Evolutionary conservation across 2,113 vertebrate species (phyloP), one percentile per base, ranked within the genome.

Genomic region (Geococcyx californianus): DNA sequence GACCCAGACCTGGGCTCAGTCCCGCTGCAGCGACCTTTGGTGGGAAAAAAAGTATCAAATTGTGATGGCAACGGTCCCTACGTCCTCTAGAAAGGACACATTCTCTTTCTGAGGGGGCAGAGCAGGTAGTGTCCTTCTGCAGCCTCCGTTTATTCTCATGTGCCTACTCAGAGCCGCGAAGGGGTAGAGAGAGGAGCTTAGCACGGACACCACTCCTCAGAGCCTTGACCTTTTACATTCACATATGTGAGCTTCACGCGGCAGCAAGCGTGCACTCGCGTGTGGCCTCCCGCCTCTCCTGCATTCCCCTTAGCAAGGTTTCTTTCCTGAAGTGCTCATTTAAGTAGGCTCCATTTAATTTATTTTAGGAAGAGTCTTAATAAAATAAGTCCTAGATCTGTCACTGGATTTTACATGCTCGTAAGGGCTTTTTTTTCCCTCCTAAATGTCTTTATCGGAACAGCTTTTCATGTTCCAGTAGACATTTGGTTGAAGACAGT

Each of bases 401-500:
- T 97, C 95, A 96, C 96, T 92, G 95, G 97, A 97, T 97, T 97
- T 96, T 95, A 91, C 91, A 54, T 97, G 86, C 89, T 93, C 29
- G 10, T 79, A 95, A 95, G 97, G 96, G 84, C 0, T 1, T 73
- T 94, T 94, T 95, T 97, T 68, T 9, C 72, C 89, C 89, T 97
- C 95, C 92, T 97, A 92, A 97, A 97, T 97, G 93, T 98, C 96
- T 98, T 97, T 98, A 97, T 96, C 75, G 34, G 97, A 98, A 97
- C 97, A 98, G 98, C 97, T 98, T 98, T 98, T 97, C 95, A 0
- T 97, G 96, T 97, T 97, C 97, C 96, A 98, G 95, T 96, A 98
- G 97, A 98, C 97, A 98, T 98, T 98, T 98, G 98, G 98, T 96
- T 98, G 97, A 97, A 97, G 97, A 96, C 96, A 97, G 97, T 98